Conservation (phyloP, 2,113 vertebrate genomes). For the Syngnathus floridae region DNA sequence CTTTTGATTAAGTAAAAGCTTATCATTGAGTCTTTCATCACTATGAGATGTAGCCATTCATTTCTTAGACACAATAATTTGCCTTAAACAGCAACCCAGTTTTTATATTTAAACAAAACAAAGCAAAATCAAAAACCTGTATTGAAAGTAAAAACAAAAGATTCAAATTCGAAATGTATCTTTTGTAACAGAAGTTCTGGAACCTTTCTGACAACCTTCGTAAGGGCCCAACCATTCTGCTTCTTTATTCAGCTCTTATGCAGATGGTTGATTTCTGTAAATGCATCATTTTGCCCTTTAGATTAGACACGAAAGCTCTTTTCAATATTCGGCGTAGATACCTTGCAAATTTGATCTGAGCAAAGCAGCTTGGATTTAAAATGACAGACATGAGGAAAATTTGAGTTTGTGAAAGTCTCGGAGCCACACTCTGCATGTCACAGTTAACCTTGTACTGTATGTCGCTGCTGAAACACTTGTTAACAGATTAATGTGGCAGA, state of each 20-base stretch:
- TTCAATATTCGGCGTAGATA: constrained; percentile 15
- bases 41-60: too few species aligned
- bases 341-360: background rate
- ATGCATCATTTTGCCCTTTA: constrained; percentile 19
- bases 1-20: too few species aligned
- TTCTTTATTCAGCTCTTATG: background rate
- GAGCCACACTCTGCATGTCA: constrained; percentile 35
- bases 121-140: background rate
- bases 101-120: background rate
- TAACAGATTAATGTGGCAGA: constrained; percentile 63
- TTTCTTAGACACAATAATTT: too few species aligned
- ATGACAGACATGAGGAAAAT: constrained; percentile 38
- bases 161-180: background rate
- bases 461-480: constrained; percentile 55
- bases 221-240: background rate
- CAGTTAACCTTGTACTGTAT: constrained; percentile 25
- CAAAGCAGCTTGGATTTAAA: constrained; percentile 31
- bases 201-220: background rate
- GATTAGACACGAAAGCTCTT: constrained; percentile 18
- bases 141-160: background rate
- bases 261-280: constrained; percentile 21
- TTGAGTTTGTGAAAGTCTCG: constrained; percentile 35
- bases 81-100: too few species aligned
- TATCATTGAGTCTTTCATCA: too few species aligned
- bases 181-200: background rate